phyloP scores from a whole-genome alignment of 2,888 invertebrate species.

The Drosophila quasianomalipes region DNA sequence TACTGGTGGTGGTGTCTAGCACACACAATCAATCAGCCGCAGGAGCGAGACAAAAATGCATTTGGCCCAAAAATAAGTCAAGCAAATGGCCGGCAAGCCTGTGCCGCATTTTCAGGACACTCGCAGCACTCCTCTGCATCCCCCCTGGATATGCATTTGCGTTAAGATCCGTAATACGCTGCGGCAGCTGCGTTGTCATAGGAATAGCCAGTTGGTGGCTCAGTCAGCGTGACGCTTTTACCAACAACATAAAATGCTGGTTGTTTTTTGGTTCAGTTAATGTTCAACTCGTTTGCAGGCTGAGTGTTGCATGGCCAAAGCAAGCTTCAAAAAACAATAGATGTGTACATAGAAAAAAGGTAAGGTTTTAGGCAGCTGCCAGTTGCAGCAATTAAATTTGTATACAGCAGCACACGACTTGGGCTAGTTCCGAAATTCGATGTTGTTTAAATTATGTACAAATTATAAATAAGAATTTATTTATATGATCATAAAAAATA shows the following conservation, averaged over 20 bases:
- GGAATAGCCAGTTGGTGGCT: conserved; percentile 37
- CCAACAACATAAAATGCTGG: background rate
- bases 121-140: background rate
- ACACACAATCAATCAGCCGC: conserved; percentile 10
- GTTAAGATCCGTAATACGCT: conserved; percentile 8
- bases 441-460: background rate
- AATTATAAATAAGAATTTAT: background rate
- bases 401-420: background rate
- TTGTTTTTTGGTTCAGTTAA: conserved; percentile 9
- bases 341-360: background rate
- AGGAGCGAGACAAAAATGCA: conserved; percentile 45
- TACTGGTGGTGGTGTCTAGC: conserved; percentile 39
- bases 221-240: conserved; percentile 54
- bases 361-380: conserved; percentile 14
- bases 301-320: conserved; percentile 7
- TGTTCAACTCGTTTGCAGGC: conserved; percentile 1
- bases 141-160: conserved; percentile 1
- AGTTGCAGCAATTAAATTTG: conserved; percentile 7
- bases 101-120: conserved; percentile 9
- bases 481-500: background rate
- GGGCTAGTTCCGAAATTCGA: background rate
- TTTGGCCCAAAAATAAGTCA: conserved; percentile 22
- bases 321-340: background rate
- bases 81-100: conserved; percentile 12
- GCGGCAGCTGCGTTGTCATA: conserved; percentile 57